Conservation (phyloP, 2,113 vertebrate species). For the Stigmatopora nigra region DNA sequence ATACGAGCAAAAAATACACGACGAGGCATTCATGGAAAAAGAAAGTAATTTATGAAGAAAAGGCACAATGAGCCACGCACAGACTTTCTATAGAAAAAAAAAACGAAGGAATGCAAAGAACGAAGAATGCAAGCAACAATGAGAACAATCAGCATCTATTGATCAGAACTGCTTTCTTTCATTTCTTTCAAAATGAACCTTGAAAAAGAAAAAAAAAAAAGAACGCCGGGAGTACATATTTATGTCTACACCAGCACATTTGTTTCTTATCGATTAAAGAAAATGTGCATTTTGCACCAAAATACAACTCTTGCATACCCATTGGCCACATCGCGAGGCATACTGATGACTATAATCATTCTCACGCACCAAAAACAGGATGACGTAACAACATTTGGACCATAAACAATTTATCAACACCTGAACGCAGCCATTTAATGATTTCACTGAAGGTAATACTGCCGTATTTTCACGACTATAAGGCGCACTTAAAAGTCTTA, state of each 20-base stretch:
- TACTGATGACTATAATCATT: not conserved
- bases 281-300: not conserved
- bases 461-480: too few species aligned
- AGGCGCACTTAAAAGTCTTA: too few species aligned
- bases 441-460: not conserved
- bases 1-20: slow-evolving; percentile 44
- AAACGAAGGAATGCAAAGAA: not conserved
- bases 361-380: not conserved
- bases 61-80: slow-evolving; percentile 43
- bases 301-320: slow-evolving; percentile 1
- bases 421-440: not conserved
- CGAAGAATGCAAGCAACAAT: slow-evolving; percentile 1
- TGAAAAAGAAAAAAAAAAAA: slow-evolving; percentile 4
- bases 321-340: not conserved
- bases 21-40: slow-evolving; percentile 41
- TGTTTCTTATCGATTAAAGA: slow-evolving; percentile 7
- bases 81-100: not conserved
- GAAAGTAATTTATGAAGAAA: slow-evolving; percentile 57
- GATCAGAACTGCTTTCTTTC: slow-evolving; percentile 19
- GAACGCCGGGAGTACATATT: slow-evolving; percentile 13
- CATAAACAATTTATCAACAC: not conserved
- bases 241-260: slow-evolving; percentile 7
- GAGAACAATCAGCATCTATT: slow-evolving; percentile 13
- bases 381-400: not conserved
- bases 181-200: slow-evolving; percentile 15